Evolutionary conservation across 2,888 invertebrate genomes (phyloP).

Genomic region (Xestoiulus laeticollis): DNA sequence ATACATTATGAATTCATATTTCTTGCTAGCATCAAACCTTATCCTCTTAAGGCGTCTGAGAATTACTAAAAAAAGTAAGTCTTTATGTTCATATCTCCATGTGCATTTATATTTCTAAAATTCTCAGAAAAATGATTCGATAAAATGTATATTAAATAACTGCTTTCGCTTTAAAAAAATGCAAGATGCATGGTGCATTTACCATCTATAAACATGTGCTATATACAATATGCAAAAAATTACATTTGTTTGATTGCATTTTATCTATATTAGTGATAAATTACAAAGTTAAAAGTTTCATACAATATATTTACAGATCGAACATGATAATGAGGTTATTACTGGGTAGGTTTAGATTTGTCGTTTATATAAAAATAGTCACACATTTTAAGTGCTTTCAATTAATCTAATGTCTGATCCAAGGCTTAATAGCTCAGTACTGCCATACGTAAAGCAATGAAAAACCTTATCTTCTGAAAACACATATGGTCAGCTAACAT

Average conservation of each 20-base stretch:
- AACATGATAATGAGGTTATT: not conserved
- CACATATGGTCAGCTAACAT: constrained; percentile 12
- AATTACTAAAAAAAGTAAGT: not conserved
- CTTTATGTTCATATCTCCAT: too few relatives aligned
- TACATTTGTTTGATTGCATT: too few relatives aligned
- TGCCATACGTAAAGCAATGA: not conserved
- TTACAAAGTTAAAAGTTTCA: not conserved
- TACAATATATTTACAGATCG: not conserved
- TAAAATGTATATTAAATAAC: too few relatives aligned
- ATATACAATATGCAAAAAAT: too few relatives aligned
- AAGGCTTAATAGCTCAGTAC: not conserved
- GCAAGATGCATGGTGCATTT: too few relatives aligned
- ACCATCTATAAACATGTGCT: too few relatives aligned
- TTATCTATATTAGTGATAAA: not conserved
- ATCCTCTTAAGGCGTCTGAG: not conserved
- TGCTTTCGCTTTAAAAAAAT: too few relatives aligned
- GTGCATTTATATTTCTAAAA: not conserved
- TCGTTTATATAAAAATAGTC: not conserved
- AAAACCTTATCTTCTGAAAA: not conserved
- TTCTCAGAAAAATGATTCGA: too few relatives aligned
- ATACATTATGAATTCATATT: not conserved
- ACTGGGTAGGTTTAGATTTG: not conserved
- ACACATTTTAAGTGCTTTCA: not conserved
- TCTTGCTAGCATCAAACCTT: not conserved
- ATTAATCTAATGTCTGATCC: not conserved